Base-by-base conservation (phyloP, 2,113 vertebrate genomes). In the Chionis minor region DNA sequence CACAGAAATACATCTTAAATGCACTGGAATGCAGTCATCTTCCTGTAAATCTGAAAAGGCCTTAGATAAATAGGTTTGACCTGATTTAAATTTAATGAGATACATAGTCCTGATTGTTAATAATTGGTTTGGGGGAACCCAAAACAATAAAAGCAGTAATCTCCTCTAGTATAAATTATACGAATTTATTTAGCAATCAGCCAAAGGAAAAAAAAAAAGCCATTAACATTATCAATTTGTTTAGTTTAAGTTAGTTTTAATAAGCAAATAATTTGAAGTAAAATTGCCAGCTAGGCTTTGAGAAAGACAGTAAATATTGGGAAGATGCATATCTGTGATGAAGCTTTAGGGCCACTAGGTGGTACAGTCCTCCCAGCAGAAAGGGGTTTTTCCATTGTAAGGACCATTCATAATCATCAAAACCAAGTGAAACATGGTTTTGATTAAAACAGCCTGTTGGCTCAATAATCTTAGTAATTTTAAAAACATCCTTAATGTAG, bases 371-470 rank as follows among this genome's bases (percentile, higher is more conserved):
- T 96, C 97, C 97, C 94, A 83, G 95, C 91, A 95, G 96, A 97
- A 86, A 94, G 88, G 52, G 63, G 32, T 47, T 89, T 69, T 66
- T 45, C 82, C 86, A 20, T 63, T 26, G 89, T 61, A 63, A 96
- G 95, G 97, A 97, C 97, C 97, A 97, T 97, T 92, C 97, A 93
- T 98, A 97, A 98, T 97, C 98, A 97, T 96, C 98, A 96, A 97
- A 98, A 98, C 40, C 97, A 88, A 98, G 97, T 98, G 98, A 98
- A 98, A 98, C 98, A 98, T 98, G 98, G 98, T 98, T 98, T 98
- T 98, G 98, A 98, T 98, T 98, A 98, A 98, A 98, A 97, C 98
- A 98, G 98, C 97, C 98, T 98, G 97, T 98, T 98, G 98, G 98
- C 98, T 98, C 98, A 98, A 98, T 98, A 98, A 98, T 98, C 98